Conservation (phyloP, 2,797 vertebrate species). For the Myioborus miniatus region DNA sequence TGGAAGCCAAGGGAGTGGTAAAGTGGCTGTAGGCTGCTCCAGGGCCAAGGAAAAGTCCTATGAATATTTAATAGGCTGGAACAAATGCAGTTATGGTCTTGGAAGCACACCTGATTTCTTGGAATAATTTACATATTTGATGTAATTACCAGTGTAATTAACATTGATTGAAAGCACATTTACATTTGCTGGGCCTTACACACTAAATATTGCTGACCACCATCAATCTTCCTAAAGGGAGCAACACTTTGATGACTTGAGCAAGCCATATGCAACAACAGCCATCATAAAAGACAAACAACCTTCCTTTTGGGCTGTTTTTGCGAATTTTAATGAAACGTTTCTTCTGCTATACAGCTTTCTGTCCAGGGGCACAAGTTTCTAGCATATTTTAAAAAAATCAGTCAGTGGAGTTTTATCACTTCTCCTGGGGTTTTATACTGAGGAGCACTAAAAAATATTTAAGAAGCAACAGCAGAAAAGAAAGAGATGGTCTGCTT, state of each 20-base stretch:
- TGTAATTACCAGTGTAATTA: not conserved
- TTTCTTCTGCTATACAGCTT: not conserved
- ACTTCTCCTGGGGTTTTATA: not conserved
- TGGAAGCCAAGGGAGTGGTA: not conserved
- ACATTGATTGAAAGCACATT: not conserved
- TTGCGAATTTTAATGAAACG: not conserved
- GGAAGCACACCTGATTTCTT: not conserved
- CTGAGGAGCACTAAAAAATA: not conserved
- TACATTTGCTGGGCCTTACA: not conserved
- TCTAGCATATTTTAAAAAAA: not conserved
- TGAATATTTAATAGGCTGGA: not conserved
- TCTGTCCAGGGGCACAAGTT: not conserved
- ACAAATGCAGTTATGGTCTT: not conserved
- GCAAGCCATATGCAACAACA: not conserved
- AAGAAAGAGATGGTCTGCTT: not conserved
- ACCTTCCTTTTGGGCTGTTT: not conserved
- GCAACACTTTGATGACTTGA: not conserved
- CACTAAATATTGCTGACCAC: not conserved
- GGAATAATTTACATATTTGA: not conserved
- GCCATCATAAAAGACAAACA: accelerated
- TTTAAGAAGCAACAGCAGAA: not conserved
- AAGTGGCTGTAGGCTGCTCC: not conserved
- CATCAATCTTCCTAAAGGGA: not conserved
- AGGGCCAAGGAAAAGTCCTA: not conserved
- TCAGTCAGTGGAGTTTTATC: not conserved